These are phyloP conservation scores for Andrena haemorrhoa DNA, from an alignment of 2,888 invertebrate species.

Conservation along the genomic window DNA sequence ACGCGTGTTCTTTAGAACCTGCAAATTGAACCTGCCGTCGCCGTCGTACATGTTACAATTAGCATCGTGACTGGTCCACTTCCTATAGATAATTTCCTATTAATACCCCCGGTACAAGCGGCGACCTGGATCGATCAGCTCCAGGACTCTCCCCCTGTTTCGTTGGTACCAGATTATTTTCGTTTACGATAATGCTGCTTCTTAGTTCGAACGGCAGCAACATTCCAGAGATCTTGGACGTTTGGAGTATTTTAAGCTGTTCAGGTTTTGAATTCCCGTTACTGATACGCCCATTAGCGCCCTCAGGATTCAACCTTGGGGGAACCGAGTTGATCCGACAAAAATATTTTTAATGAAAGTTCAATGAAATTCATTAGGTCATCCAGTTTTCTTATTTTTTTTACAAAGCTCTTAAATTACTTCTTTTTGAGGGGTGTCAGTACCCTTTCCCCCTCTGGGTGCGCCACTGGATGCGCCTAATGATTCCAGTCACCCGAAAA, in stretches of 20 bases:
- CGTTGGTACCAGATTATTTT: constrained; percentile 48
- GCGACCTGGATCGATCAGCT: constrained; percentile 68
- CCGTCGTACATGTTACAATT: constrained; percentile 60
- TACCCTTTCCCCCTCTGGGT: too few relatives aligned
- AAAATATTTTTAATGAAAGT: too few relatives aligned
- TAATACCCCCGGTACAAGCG: constrained; percentile 68
- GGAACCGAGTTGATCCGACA: too few relatives aligned
- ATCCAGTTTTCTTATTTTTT: neutral
- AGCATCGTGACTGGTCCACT: constrained; percentile 64
- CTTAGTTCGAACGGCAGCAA: too few relatives aligned
- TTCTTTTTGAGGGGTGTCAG: too few relatives aligned
- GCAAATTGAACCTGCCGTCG: constrained; percentile 46
- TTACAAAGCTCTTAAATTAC: too few relatives aligned
- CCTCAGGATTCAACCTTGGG: too few relatives aligned
- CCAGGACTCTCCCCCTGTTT: constrained; percentile 60
- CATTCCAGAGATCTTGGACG: neutral
- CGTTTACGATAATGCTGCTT: constrained; percentile 7
- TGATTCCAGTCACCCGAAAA: neutral
- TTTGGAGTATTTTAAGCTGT: too few relatives aligned
- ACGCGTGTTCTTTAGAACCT: constrained; percentile 21
- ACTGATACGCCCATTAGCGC: too few relatives aligned
- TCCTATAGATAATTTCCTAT: constrained; percentile 72
- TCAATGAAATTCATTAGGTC: too few relatives aligned
- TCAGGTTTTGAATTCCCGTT: too few relatives aligned
- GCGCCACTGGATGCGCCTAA: too few relatives aligned